Percentiles rank a stretch among this genome's conserved stretches.
These are phyloP conservation scores for Anoura caudifer DNA, from an alignment of 2,113 vertebrate genomes.

Conservation along the genomic window DNA sequence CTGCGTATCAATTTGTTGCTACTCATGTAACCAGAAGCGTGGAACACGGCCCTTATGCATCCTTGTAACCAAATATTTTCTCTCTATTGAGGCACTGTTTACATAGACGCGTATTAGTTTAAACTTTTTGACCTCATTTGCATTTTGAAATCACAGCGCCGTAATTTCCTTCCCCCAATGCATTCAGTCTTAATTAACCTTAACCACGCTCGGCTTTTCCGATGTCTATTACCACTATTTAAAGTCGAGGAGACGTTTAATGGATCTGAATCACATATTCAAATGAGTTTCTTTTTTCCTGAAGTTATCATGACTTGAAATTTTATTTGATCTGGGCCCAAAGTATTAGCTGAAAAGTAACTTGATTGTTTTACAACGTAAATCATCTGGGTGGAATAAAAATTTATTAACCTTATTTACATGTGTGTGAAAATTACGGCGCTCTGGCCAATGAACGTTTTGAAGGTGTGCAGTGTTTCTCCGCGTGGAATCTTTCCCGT, in stretches of 20 bases:
- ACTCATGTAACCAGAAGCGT: conserved; percentile 21
- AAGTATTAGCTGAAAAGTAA: conserved; percentile 77
- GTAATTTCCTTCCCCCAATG: conserved; percentile 74
- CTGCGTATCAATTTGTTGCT: conserved; percentile 37
- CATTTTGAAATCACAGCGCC: conserved; percentile 72
- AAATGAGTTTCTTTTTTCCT: conserved; percentile 79
- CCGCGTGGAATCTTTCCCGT: not conserved
- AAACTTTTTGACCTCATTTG: conserved; percentile 76
- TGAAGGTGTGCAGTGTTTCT: not conserved
- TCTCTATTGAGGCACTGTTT: conserved; percentile 71
- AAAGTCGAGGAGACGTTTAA: conserved; percentile 80
- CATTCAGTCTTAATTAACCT: conserved; percentile 80
- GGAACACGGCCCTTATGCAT: conserved; percentile 7
- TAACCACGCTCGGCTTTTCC: conserved; percentile 73
- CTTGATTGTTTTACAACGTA: conserved; percentile 75
- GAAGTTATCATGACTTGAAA: conserved; percentile 78
- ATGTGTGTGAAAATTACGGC: conserved; percentile 71
- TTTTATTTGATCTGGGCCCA: conserved; percentile 76
- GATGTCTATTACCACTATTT: conserved; percentile 82
- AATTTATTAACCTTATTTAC: conserved; percentile 74
- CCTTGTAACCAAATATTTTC: conserved; percentile 34
- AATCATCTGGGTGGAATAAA: conserved; percentile 62
- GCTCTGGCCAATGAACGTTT: conserved; percentile 62
- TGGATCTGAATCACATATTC: conserved; percentile 80
- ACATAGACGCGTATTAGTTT: conserved; percentile 73